Evolutionary conservation across 2,888 invertebrate species (phyloP).

Genomic region (Diachrysia chrysitis): DNA sequence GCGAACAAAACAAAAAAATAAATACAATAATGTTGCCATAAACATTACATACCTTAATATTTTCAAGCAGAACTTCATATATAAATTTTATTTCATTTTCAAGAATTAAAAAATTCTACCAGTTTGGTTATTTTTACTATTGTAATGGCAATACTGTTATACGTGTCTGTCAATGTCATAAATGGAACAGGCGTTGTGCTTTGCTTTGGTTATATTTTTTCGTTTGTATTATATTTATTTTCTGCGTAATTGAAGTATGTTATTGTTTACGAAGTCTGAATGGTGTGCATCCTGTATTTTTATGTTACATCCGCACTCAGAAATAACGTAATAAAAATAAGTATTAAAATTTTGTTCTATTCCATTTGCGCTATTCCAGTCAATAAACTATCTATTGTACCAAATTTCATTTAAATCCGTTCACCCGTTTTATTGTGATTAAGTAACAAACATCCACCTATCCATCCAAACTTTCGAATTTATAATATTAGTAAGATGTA

Average conservation of each 20-base stretch:
- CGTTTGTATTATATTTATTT: background rate
- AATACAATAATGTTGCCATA: constrained; percentile 6
- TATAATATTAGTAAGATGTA: too few species aligned
- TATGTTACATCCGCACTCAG: background rate
- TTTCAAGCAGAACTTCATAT: background rate
- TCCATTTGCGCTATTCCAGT: too few species aligned
- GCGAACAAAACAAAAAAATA: background rate
- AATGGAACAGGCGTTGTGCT: background rate
- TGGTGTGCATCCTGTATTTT: background rate
- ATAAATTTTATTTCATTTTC: background rate
- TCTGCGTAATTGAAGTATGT: background rate
- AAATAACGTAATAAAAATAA: too few species aligned
- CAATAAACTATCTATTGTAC: too few species aligned
- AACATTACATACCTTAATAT: background rate
- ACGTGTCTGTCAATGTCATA: background rate
- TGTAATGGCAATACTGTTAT: constrained; percentile 1
- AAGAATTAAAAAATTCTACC: background rate
- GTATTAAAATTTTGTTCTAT: too few species aligned
- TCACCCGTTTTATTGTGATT: too few species aligned
- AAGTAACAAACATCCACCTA: too few species aligned
- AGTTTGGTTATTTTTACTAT: background rate
- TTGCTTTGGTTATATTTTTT: background rate
- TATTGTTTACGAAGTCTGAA: background rate
- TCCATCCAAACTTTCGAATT: too few species aligned
- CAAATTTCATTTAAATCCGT: too few species aligned